Evolutionary conservation across 2,797 vertebrate species (phyloP).

Genomic region (Selene dorsalis): DNA sequence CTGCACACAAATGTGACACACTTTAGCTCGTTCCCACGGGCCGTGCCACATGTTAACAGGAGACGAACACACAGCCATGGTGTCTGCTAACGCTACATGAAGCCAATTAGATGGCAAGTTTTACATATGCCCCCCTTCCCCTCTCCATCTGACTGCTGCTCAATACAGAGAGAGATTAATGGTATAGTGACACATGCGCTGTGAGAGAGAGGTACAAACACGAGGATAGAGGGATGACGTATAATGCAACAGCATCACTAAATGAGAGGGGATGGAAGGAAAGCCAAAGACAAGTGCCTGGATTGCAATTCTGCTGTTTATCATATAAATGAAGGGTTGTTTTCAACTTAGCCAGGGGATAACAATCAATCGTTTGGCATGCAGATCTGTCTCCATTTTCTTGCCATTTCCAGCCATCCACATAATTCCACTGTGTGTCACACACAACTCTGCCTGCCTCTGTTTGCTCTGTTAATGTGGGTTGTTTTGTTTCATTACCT

Average conservation of each 20-base stretch:
- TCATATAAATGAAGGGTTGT: slow-evolving; percentile 74
- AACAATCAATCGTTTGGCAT: slow-evolving; percentile 61
- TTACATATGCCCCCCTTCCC: slow-evolving; percentile 27
- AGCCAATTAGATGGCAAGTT: slow-evolving; percentile 50
- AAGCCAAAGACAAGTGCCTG: slow-evolving; percentile 55
- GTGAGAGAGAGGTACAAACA: neutral
- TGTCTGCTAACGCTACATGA: slow-evolving; percentile 32
- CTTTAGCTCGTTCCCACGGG: slow-evolving; percentile 25
- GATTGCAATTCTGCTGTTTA: slow-evolving; percentile 70
- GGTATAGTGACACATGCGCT: neutral
- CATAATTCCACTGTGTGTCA: slow-evolving; percentile 54
- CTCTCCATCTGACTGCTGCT: slow-evolving; percentile 29
- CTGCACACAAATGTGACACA: slow-evolving; percentile 24
- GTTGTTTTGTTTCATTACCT: slow-evolving; percentile 61
- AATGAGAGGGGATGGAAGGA: slow-evolving; percentile 50
- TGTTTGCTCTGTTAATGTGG: slow-evolving; percentile 50
- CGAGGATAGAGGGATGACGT: slow-evolving; percentile 19
- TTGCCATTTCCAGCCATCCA: slow-evolving; percentile 38
- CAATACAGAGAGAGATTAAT: slow-evolving; percentile 3
- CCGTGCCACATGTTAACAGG: slow-evolving; percentile 30
- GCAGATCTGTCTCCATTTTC: slow-evolving; percentile 58
- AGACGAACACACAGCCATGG: slow-evolving; percentile 36
- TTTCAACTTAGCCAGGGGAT: slow-evolving; percentile 58
- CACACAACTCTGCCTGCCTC: slow-evolving; percentile 37
- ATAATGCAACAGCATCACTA: slow-evolving; percentile 29